Conservation (phyloP, 2,797 vertebrate genomes). For the Eulemur albifrons region DNA sequence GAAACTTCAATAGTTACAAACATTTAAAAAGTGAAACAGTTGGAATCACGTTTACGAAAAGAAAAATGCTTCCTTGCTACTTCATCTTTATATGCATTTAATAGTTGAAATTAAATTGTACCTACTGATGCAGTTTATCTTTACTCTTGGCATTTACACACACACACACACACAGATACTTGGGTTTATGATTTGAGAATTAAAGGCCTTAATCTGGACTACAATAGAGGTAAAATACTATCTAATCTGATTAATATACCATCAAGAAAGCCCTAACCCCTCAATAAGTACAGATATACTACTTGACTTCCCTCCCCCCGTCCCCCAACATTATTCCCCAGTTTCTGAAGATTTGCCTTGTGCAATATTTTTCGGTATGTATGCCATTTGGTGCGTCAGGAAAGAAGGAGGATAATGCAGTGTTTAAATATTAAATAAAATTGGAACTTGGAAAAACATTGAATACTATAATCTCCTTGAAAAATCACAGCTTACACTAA, state of each 20-base stretch:
- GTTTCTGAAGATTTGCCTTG: constrained; percentile 9
- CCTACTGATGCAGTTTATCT: neutral
- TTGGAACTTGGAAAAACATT: constrained; percentile 22
- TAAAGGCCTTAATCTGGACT: neutral
- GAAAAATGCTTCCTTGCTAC: constrained; percentile 11
- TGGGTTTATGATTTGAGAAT: constrained; percentile 22
- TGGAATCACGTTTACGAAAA: neutral
- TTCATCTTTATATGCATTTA: constrained; percentile 28
- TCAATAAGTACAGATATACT: neutral
- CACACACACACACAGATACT: neutral
- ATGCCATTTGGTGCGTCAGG: neutral
- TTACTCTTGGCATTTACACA: neutral
- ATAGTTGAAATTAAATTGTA: constrained; percentile 21
- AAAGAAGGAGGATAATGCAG: neutral
- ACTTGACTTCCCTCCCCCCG: neutral
- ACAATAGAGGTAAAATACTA: neutral
- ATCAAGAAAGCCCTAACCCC: neutral
- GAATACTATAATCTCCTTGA: neutral
- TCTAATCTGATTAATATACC: neutral
- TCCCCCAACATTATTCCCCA: neutral
- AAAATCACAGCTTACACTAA: constrained; percentile 23
- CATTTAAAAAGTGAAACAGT: neutral
- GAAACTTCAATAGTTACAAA: constrained; percentile 73
- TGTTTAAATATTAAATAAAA: constrained; percentile 39
- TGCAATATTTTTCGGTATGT: neutral